phyloP scores from a whole-genome alignment of 2,113 vertebrate species.

The Forbesichthys agassizii region DNA sequence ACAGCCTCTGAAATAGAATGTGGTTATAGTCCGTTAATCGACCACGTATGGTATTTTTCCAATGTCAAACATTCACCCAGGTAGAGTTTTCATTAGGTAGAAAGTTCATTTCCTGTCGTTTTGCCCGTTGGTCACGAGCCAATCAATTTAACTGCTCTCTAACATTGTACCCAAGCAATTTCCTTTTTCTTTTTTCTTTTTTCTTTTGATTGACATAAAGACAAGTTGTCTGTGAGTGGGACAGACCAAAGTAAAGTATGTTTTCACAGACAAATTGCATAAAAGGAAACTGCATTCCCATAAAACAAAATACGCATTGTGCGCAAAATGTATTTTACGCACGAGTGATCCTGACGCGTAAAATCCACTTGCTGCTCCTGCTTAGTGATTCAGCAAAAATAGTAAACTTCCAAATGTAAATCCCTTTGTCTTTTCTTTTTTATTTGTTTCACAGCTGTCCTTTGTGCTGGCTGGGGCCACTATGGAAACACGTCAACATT shows the following conservation, averaged over 20 bases:
- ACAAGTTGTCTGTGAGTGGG: neutral
- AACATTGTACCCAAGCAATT: constrained; percentile 20
- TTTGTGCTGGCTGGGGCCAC: neutral
- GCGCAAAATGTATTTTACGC: constrained; percentile 5
- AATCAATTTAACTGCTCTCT: constrained; percentile 39
- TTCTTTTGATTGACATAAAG: neutral
- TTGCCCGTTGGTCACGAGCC: constrained; percentile 36
- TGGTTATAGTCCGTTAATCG: neutral
- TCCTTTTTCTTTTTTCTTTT: constrained; percentile 8
- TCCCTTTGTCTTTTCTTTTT: neutral
- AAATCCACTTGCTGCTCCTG: constrained; percentile 39
- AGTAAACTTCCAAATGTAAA: neutral
- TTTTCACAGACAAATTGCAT: neutral
- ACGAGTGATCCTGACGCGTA: constrained; percentile 14
- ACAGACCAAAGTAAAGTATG: neutral
- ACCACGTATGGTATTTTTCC: constrained; percentile 11
- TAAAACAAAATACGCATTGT: neutral
- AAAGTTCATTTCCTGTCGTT: constrained; percentile 63
- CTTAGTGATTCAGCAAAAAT: constrained; percentile 25
- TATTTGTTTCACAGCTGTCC: neutral
- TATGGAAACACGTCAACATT: too few relatives aligned
- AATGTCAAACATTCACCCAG: constrained; percentile 71
- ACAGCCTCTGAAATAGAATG: constrained; percentile 9
- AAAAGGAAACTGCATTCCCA: neutral
- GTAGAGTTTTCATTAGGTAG: constrained; percentile 36